Base-by-base conservation (phyloP, 2,113 vertebrate genomes). In the Himantopus leucocephalus region DNA sequence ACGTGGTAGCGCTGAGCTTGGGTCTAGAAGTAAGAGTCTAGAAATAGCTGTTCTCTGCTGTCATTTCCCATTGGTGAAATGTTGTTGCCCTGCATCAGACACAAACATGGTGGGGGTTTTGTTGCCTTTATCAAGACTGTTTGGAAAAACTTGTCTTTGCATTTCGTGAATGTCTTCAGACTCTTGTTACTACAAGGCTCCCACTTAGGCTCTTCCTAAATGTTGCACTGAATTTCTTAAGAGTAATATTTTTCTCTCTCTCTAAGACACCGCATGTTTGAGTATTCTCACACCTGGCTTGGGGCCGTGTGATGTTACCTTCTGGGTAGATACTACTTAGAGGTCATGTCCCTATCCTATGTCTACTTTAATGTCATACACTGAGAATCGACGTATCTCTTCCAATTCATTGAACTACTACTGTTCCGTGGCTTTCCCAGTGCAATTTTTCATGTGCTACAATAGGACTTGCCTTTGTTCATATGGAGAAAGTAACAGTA, bases 281-380 rank as follows among this genome's bases (percentile, higher is more conserved):
- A 6, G 15, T 32, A 5, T 27, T 53, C 18, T 23, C 35, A 0
- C 45, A 24, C 53, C 34, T 64, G 39, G 39, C 39, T 0, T 17
- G 55, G 35, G 30, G 17, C 59, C 14, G 0, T 0, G 1, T 15
- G 63, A 16, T 37, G 43, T 10, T 39, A 8, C 2, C 1, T 50
- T 20, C 64, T 56, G 34, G 22, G 35, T 3, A 10, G 63, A 15
- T 43, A 1, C 3, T 68, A 1, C 58, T 32, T 66, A 41, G 14
- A 16, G 41, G 6, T 58, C 35, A 8, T 13, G 35, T 34, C 70
- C 30, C 37, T 53, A 17, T 22, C 35, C 74, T 21, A 1, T 8
- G 26, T 43, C 35, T 76, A 1, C 24, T 73, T 48, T 5, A 12
- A 3, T 26, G 6, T 43, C 35, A 4, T 7, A 10, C 18, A 2